A percentile compares a stretch with the other conserved stretches of the same genome.
Conservation (phyloP, 2,113 vertebrate genomes). For the Burhinus oedicnemus region DNA sequence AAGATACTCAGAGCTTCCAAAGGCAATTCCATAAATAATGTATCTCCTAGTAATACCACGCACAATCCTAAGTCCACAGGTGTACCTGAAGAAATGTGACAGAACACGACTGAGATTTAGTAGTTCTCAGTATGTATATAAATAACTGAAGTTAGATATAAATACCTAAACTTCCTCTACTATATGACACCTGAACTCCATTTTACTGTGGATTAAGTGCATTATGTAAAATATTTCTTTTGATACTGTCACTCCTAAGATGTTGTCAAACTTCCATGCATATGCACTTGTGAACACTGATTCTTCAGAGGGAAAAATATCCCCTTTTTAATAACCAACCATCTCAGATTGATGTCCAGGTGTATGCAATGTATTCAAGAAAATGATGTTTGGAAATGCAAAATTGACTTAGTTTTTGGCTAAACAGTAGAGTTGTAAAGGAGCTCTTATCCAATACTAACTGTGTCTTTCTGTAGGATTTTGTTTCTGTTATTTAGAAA, state of each 20-base stretch:
- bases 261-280: neutral
- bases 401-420: neutral
- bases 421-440: neutral
- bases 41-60: constrained; percentile 81
- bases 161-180: neutral
- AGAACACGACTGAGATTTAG: neutral
- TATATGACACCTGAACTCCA: neutral
- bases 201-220: neutral
- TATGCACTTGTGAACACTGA: neutral
- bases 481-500: neutral
- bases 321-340: neutral
- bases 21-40: constrained; percentile 80
- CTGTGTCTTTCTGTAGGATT: neutral
- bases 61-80: constrained; percentile 58
- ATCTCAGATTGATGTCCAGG: neutral
- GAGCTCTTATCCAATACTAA: neutral
- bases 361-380: neutral
- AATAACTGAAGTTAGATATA: neutral
- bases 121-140: neutral
- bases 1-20: constrained; percentile 82
- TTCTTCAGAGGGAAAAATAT: neutral
- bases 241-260: neutral
- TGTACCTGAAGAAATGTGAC: constrained; percentile 1
- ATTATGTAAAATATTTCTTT: neutral
- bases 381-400: neutral